phyloP scores from a whole-genome alignment of 2,888 invertebrate genomes.

The Litoditis marina region DNA sequence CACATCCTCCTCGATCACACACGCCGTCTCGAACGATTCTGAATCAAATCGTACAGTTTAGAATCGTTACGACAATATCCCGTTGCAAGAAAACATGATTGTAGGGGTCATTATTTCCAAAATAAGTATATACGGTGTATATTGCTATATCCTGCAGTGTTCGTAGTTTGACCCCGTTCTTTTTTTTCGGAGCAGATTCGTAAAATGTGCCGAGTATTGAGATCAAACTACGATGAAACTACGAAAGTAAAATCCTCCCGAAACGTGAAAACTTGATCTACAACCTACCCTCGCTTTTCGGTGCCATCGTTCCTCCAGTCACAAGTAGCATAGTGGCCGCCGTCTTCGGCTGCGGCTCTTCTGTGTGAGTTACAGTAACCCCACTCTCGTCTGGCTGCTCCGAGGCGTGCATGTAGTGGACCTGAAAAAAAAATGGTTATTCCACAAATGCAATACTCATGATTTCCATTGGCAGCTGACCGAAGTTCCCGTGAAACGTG shows the following conservation, averaged over 20 bases:
- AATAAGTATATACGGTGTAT: too few relatives aligned
- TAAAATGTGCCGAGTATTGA: too few relatives aligned
- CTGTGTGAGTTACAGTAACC: slow-evolving; percentile 41
- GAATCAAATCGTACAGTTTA: neutral
- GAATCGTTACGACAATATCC: neutral
- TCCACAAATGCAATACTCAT: too few relatives aligned
- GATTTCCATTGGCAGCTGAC: too few relatives aligned
- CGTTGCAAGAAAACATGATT: neutral
- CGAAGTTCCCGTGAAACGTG: too few relatives aligned
- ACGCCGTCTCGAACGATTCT: slow-evolving; percentile 80
- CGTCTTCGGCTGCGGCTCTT: slow-evolving; percentile 69
- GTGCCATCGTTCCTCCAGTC: slow-evolving; percentile 75
- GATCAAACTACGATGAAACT: neutral
- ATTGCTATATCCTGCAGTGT: too few relatives aligned
- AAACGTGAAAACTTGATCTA: neutral
- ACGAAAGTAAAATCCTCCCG: neutral
- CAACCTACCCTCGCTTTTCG: slow-evolving; percentile 39
- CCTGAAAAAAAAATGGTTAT: slow-evolving; percentile 4
- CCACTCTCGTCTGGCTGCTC: slow-evolving; percentile 30
- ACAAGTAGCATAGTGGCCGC: slow-evolving; percentile 88
- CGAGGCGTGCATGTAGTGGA: slow-evolving; percentile 39
- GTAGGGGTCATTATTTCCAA: neutral
- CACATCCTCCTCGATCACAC: slow-evolving; percentile 73
- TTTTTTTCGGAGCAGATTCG: too few relatives aligned
- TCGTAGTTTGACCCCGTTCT: too few relatives aligned